Percentiles rank a stretch among this genome's conserved stretches.
phyloP scores from a whole-genome alignment of 2,113 vertebrate genomes.

The Fulmarus glacialis region DNA sequence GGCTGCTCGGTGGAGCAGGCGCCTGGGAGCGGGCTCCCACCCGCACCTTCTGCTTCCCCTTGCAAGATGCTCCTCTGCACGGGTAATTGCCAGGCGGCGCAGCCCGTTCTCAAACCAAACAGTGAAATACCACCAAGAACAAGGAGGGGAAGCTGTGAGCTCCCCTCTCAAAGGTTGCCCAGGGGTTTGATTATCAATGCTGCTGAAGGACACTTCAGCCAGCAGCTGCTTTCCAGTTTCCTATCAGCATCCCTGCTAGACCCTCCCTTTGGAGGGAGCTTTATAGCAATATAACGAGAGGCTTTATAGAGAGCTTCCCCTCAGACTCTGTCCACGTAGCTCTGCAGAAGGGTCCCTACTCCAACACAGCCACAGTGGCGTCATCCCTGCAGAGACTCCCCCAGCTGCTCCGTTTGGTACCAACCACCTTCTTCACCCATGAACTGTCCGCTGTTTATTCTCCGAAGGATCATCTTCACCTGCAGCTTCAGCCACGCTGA shows the following conservation, averaged over 20 bases:
- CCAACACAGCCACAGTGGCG: neutral
- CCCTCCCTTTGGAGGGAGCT: neutral
- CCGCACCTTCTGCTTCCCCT: neutral
- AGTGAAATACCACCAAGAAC: neutral
- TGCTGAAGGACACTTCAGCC: neutral
- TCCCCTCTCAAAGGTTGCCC: neutral
- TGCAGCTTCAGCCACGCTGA: neutral
- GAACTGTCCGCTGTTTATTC: neutral
- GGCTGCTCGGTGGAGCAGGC: neutral
- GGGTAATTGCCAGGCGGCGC: rapidly evolving
- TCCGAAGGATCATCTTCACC: neutral
- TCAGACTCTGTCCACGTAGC: neutral
- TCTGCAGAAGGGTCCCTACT: neutral
- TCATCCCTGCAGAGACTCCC: neutral
- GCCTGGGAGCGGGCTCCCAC: neutral
- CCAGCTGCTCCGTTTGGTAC: neutral
- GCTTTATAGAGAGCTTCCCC: neutral
- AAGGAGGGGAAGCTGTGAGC: neutral
- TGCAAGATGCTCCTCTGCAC: neutral
- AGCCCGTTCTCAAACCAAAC: rapidly evolving
- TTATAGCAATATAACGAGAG: neutral
- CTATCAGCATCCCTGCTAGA: neutral
- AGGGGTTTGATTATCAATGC: neutral
- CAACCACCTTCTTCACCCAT: rapidly evolving
- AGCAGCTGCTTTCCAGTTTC: neutral